Base-by-base conservation (phyloP, 2,113 vertebrate species). In the Maccullochella peelii region DNA sequence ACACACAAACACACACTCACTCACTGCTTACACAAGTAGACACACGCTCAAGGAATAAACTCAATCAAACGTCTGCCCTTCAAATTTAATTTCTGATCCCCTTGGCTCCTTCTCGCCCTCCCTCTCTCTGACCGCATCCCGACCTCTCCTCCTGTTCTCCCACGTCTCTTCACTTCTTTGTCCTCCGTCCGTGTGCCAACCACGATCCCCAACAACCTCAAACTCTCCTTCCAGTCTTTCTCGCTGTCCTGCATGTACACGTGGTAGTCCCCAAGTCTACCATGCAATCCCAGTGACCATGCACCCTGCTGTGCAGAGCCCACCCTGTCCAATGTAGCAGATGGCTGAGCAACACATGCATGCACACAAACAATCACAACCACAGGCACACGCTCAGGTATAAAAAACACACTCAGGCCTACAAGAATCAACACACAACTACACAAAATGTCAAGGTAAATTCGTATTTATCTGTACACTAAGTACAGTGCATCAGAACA, bases 11-110 rank as follows among this genome's bases (percentile, higher is more conserved):
- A 38, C 38, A 49, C 50, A 78, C 55, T 36, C 25, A 79, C 80
- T 84, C 33, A 79, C 88, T 82, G 87, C 80, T 88, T 91, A 90
- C 82, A 89, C 85, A 88, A 87, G 44, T 27, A 85, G 80, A 90
- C 84, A 73, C 88, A 81, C 68, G 86, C 88, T 92, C 69, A 73
- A 87, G 82, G 88, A 92, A 90, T 87, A 91, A 91, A 90, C 86
- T 88, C 87, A 93, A 86, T 88, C 86, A 92, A 93, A 86, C 49
- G 80, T 89, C 85, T 88, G 88, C 73, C 88, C 85, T 88, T 87
- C 89, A 86, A 86, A 89, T 76, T 88, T 84, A 73, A 78, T 89
- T 89, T 79, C 73, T 79, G 80, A 85, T 85, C 82, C 88, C 72
- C 49, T 52, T 63, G 61, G 68, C 65, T 70, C 36, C 38, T 44